Evolutionary conservation across 2,797 vertebrate species (phyloP).

Genomic region (Perdix hodgsoniae): DNA sequence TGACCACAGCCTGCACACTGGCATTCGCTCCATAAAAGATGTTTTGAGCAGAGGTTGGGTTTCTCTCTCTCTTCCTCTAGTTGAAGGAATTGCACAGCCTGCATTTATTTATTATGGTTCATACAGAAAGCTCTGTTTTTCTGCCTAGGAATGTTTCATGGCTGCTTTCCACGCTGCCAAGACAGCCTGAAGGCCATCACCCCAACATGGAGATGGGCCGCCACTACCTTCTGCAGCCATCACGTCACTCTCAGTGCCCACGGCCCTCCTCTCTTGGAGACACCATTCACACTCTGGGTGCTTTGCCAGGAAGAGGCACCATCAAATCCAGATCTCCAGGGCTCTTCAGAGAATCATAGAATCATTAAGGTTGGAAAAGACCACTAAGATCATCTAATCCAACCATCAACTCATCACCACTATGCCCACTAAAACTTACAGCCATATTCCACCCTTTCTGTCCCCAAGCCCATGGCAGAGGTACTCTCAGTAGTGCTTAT

Average conservation of each 20-base stretch:
- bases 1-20: not conserved
- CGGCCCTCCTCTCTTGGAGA: accelerated
- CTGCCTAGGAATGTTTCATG: accelerated
- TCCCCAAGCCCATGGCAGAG: not conserved
- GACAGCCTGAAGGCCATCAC: not conserved
- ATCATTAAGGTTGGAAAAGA: too few relatives aligned
- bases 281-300: accelerated
- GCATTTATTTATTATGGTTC: not conserved
- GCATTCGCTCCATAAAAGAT: accelerated
- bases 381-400: too few relatives aligned
- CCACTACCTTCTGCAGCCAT: not conserved
- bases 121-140: not conserved
- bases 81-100: not conserved
- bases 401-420: too few relatives aligned
- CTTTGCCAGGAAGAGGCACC: not conserved
- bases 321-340: not conserved
- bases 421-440: too few relatives aligned
- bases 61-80: not conserved
- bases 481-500: not conserved
- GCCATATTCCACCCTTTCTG: not conserved
- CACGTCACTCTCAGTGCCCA: not conserved
- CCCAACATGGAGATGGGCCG: not conserved
- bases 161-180: accelerated
- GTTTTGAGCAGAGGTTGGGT: not conserved
- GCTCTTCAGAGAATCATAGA: not conserved